Percentiles rank a stretch among this genome's conserved stretches.
Conservation (phyloP, 1,140 invertebrate species). For the fruit fly (Drosophila melanogaster) region Release_6_plus_ISO1_MT NT_033779.5:12679501-12680000, state of each 20-base stretch:
- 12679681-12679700: conserved; percentile 9
- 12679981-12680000: conserved; percentile 57
- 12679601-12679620: conserved; percentile 40
- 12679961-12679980: conserved; percentile 36
- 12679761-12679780: conserved; percentile 50
- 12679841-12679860: conserved; percentile 51
- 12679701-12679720: conserved; percentile 38
- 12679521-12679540: conserved; percentile 76
- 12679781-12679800: conserved; percentile 76
- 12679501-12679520: conserved; percentile 48
- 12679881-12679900: conserved; percentile 47
- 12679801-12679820: conserved; percentile 69
- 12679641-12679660: conserved; percentile 35
- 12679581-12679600: conserved; percentile 56
- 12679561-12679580: conserved; percentile 75
- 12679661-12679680: conserved; percentile 20
- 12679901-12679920: conserved; percentile 53
- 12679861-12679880: conserved; percentile 38
- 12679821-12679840: conserved; percentile 29
- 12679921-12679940: conserved; percentile 26
- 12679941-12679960: conserved; percentile 15
- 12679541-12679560: conserved; percentile 30
- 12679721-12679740: conserved; percentile 17
- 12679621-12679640: conserved; percentile 56
- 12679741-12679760: conserved; percentile 41